A percentile compares a stretch with the other conserved stretches of the same genome.
phyloP scores from a whole-genome alignment of 2,113 vertebrate species.

The Neodontobutis hainanensis region DNA sequence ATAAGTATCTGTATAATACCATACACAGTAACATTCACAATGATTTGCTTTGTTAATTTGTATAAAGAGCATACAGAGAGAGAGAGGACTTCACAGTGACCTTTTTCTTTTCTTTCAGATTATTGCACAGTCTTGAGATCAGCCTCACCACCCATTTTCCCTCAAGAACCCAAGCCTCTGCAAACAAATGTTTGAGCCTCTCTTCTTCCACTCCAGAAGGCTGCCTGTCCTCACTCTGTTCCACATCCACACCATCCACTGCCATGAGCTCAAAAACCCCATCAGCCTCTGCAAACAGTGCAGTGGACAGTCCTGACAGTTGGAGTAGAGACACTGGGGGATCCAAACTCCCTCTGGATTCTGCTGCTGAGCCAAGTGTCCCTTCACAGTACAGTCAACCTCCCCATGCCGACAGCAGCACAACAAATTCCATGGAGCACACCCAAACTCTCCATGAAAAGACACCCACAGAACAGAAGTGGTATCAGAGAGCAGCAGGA shows the following conservation, averaged over 20 bases:
- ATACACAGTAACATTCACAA: no score
- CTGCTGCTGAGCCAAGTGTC: slow-evolving; percentile 17
- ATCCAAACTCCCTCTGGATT: background rate
- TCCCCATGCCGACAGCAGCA: slow-evolving; percentile 7
- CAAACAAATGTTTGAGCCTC: slow-evolving; percentile 51
- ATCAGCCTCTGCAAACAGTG: background rate
- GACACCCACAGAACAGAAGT: background rate
- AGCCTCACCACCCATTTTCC: slow-evolving; percentile 79
- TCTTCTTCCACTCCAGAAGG: slow-evolving; percentile 51
- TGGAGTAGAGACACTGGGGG: slow-evolving; percentile 20
- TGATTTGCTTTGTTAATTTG: background rate
- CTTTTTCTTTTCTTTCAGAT: slow-evolving; percentile 70
- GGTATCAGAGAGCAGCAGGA: slow-evolving; percentile 11
- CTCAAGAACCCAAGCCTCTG: slow-evolving; percentile 82
- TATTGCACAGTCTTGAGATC: slow-evolving; percentile 76
- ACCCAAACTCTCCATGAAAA: slow-evolving; percentile 7
- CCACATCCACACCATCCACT: slow-evolving; percentile 31
- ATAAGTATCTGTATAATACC: no score
- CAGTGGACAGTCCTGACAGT: slow-evolving; percentile 23
- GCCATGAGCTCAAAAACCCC: slow-evolving; percentile 48
- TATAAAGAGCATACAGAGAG: no score
- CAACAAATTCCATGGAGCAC: slow-evolving; percentile 4
- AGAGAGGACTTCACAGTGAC: background rate
- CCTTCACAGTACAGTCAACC: slow-evolving; percentile 8
- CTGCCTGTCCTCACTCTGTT: slow-evolving; percentile 23